phyloP scores from a whole-genome alignment of 2,888 invertebrate species.

The Tholera decimalis region DNA sequence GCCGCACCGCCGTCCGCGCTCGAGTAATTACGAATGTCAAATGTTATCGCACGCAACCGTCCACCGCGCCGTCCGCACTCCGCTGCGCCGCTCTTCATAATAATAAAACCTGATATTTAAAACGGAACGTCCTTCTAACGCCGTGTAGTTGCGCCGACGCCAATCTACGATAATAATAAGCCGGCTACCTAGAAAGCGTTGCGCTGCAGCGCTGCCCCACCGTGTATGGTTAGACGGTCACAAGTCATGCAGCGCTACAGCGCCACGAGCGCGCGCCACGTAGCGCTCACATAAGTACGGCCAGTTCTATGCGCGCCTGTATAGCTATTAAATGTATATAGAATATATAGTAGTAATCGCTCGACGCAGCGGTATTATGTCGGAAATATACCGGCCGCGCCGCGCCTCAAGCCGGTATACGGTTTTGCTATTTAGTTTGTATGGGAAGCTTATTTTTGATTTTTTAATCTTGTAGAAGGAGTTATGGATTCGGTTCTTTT shows the following conservation, averaged over 20 bases:
- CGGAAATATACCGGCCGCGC: slow-evolving; percentile 91
- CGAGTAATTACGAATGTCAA: slow-evolving; percentile 91
- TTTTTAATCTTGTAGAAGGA: slow-evolving; percentile 85
- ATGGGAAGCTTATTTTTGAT: slow-evolving; percentile 88
- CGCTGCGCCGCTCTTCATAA: slow-evolving; percentile 91
- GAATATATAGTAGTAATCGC: slow-evolving; percentile 92
- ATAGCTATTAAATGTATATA: slow-evolving; percentile 92
- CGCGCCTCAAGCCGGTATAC: slow-evolving; percentile 89
- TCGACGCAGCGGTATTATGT: slow-evolving; percentile 92
- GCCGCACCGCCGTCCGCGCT: slow-evolving; percentile 81
- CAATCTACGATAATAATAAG: slow-evolving; percentile 92
- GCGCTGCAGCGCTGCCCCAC: slow-evolving; percentile 83
- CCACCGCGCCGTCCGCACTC: slow-evolving; percentile 90
- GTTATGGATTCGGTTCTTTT: slow-evolving; percentile 84
- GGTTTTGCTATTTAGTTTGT: slow-evolving; percentile 90
- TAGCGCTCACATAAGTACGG: slow-evolving; percentile 91
- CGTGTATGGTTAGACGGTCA: slow-evolving; percentile 72
- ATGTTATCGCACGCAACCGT: slow-evolving; percentile 91
- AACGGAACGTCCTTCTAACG: slow-evolving; percentile 92
- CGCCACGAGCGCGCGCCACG: slow-evolving; percentile 78
- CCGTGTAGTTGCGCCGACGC: slow-evolving; percentile 92
- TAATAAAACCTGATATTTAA: slow-evolving; percentile 92
- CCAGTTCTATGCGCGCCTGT: slow-evolving; percentile 92
- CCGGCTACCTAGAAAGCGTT: slow-evolving; percentile 83
- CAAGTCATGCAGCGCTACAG: slow-evolving; percentile 81